Evolutionary conservation across 2,113 vertebrate genomes (phyloP).

Genomic region (Podarcis cretensis): DNA sequence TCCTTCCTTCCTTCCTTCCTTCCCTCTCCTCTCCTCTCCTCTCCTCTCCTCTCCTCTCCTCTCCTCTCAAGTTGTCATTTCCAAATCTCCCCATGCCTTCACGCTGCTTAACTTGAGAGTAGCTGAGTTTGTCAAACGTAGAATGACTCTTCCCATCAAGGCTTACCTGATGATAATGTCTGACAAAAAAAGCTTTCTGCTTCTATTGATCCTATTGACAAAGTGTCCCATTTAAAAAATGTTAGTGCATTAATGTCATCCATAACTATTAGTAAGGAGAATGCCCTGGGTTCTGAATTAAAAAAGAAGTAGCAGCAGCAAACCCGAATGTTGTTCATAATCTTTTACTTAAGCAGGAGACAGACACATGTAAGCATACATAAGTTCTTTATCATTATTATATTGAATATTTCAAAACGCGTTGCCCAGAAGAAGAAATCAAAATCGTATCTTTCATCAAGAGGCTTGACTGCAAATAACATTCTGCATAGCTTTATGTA

Average conservation of each 20-base stretch:
- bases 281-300: neutral
- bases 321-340: neutral
- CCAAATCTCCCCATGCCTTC: too few species aligned
- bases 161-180: too few species aligned
- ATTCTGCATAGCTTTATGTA: constrained; percentile 1
- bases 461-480: neutral
- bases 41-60: too few species aligned
- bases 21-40: too few species aligned
- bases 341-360: neutral
- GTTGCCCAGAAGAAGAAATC: neutral
- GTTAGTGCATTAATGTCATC: neutral
- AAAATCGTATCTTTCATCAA: neutral
- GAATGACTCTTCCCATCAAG: too few species aligned
- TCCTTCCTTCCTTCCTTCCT: neutral
- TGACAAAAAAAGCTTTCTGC: neutral
- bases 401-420: neutral
- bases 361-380: constrained; percentile 9
- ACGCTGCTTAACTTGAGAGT: too few species aligned
- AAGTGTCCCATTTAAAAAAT: neutral
- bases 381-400: constrained; percentile 27
- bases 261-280: neutral
- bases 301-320: neutral
- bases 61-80: too few species aligned
- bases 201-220: neutral
- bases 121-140: too few species aligned